Evolutionary conservation across 2,888 invertebrate genomes (phyloP), one percentile per base, ranked within the genome.

Genomic region (Dynastes hyllus): DNA sequence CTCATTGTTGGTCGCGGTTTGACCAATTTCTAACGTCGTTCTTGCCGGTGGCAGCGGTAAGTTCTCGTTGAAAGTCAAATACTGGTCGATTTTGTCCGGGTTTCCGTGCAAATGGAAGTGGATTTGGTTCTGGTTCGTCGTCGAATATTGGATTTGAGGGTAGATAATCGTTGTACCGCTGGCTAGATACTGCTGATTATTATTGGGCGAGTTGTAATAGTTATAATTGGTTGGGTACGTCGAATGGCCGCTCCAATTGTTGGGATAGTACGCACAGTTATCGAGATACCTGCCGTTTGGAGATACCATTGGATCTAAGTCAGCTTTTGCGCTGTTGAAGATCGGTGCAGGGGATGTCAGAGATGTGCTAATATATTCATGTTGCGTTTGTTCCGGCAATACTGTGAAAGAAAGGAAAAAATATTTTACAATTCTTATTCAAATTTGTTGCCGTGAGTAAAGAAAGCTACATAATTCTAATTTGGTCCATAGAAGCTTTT

Each of bases 111-210:
- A 88, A 85, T 96, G 96, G 29, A 96, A 91, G 86, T 96, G 96
- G 80, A 96, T 95, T 90, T 96, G 95, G 88, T 95, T 96, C 88
- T 96, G 95, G 87, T 96, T 96, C 76, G 96, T 95, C 32, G 95
- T 95, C 61, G 95, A 95, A 88, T 95, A 95, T 40, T 73, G 65
- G 0, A 95, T 90, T 85, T 95, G 95, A 0, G 95, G 95, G 85
- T 92, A 93, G 0, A 95, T 91, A 27, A 96, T 93, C 93, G 95
- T 94, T 78, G 93, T 92, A 76, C 90, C 90, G 0, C 93, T 91
- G 83, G 91, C 92, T 79, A 92, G 91, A 88, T 93, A 93, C 81
- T 93, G 91, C 84, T 93, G 93, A 82, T 91, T 91, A 85, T 90
- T 91, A 86, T 91, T 91, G 27, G 87, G 84, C 29, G 77, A 50